Percentiles rank a stretch among this genome's conserved stretches.
These are phyloP conservation scores for Philaethria dido DNA, from an alignment of 2,888 invertebrate genomes.

Conservation along the genomic window DNA sequence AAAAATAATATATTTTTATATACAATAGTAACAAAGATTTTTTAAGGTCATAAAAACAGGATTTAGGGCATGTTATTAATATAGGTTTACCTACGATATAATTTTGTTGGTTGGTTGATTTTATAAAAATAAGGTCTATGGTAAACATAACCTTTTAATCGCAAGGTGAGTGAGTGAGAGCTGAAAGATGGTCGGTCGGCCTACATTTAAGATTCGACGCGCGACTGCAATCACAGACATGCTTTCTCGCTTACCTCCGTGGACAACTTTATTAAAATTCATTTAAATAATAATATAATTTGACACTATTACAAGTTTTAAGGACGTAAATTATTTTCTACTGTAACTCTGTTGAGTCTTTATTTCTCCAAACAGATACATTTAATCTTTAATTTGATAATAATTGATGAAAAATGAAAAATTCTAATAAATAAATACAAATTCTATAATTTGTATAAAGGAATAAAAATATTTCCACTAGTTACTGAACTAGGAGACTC, in stretches of 20 bases:
- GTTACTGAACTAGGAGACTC: not conserved
- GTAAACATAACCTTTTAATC: constrained; percentile 66
- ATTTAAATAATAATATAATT: constrained; percentile 56
- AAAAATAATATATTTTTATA: not conserved
- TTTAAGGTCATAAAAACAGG: not conserved
- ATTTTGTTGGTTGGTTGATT: too few relatives aligned
- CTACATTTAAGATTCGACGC: constrained; percentile 80
- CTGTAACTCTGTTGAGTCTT: too few relatives aligned
- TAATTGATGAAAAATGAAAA: too few relatives aligned
- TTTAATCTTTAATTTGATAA: too few relatives aligned
- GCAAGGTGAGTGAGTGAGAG: constrained; percentile 73
- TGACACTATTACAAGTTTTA: constrained; percentile 27
- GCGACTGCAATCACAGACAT: constrained; percentile 61
- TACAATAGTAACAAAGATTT: not conserved
- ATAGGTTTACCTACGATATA: too few relatives aligned
- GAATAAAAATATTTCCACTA: too few relatives aligned
- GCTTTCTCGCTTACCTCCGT: constrained; percentile 61
- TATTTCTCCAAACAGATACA: too few relatives aligned
- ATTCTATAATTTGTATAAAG: not conserved
- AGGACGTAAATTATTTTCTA: not conserved
- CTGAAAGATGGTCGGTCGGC: constrained; percentile 80
- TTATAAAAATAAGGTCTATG: constrained; percentile 47
- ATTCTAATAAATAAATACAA: too few relatives aligned
- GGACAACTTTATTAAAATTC: constrained; percentile 47
- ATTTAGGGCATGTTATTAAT: too few relatives aligned